Percentiles rank a stretch among this genome's conserved stretches.
phyloP scores from a whole-genome alignment of 1,140 invertebrate genomes.

The Neelides sp. region DNA sequence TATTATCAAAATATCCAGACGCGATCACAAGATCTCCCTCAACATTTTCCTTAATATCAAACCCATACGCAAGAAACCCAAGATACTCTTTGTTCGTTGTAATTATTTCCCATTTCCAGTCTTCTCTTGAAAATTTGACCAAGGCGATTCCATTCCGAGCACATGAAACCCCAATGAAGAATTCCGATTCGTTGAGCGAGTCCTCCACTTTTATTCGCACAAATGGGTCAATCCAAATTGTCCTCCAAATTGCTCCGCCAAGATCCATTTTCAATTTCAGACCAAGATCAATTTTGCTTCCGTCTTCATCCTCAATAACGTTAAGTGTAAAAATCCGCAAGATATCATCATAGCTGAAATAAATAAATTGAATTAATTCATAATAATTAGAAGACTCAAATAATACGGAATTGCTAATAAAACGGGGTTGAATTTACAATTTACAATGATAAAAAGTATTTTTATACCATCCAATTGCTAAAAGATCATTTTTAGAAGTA shows the following conservation, averaged over 20 bases:
- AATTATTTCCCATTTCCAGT: conserved; percentile 8
- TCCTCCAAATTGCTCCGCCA: conserved; percentile 27
- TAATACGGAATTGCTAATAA: conserved; percentile 3
- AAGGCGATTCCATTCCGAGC: conserved; percentile 26
- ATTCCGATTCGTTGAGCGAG: neutral
- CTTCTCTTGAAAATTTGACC: conserved; percentile 5
- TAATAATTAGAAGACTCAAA: conserved; percentile 7
- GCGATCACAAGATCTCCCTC: conserved; percentile 14
- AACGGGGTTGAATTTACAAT: no score
- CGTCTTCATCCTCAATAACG: no score
- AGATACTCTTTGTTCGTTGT: conserved; percentile 12
- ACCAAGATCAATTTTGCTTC: neutral
- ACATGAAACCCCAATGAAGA: conserved; percentile 18
- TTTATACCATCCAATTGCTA: conserved; percentile 26
- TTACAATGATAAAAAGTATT: neutral
- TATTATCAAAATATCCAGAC: conserved; percentile 27
- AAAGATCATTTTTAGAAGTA: conserved; percentile 11
- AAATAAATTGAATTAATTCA: neutral
- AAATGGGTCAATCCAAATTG: conserved; percentile 14
- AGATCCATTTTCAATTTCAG: conserved; percentile 19
- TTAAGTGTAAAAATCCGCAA: conserved; percentile 17
- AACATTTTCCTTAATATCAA: conserved; percentile 17
- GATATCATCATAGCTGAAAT: conserved; percentile 26
- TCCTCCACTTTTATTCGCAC: neutral
- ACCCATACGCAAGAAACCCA: conserved; percentile 25